Percentiles rank a stretch among this genome's conserved stretches.
These are phyloP conservation scores for Trachymyrmex cornetzi DNA, from an alignment of 1,140 invertebrate genomes.

Conservation along the genomic window DNA sequence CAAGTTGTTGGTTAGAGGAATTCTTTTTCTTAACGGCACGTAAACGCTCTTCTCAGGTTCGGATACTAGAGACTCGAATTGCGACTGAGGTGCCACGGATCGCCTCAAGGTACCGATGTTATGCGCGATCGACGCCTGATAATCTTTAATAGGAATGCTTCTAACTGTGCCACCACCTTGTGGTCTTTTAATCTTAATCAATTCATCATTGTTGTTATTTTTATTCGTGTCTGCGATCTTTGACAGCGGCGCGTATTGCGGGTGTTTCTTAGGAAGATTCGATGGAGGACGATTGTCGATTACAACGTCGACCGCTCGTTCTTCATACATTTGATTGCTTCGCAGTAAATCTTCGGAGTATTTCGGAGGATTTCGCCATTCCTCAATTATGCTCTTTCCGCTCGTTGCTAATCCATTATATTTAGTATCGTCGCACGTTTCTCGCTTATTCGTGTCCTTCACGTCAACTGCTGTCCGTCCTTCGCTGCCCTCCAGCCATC, in stretches of 20 bases:
- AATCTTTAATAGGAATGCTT: slow-evolving; percentile 81
- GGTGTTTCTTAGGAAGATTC: slow-evolving; percentile 21
- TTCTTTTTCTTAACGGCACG: slow-evolving; percentile 42
- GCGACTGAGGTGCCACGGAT: slow-evolving; percentile 71
- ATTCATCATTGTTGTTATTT: slow-evolving; percentile 25
- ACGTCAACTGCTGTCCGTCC: slow-evolving; percentile 66
- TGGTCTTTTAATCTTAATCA: slow-evolving; percentile 49
- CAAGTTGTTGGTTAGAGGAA: slow-evolving; percentile 5
- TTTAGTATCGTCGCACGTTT: slow-evolving; percentile 42
- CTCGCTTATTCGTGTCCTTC: slow-evolving; percentile 54
- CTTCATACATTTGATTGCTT: slow-evolving; percentile 79
- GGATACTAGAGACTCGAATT: slow-evolving; percentile 76
- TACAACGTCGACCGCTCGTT: slow-evolving; percentile 80
- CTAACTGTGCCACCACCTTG: slow-evolving; percentile 69
- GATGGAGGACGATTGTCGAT: slow-evolving; percentile 51
- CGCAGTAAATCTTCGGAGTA: slow-evolving; percentile 56
- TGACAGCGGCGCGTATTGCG: not conserved
- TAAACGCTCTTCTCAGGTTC: slow-evolving; percentile 68
- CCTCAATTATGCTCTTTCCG: slow-evolving; percentile 78
- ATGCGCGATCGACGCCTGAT: slow-evolving; percentile 77
- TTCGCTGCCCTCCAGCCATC: slow-evolving; percentile 84
- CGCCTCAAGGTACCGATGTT: slow-evolving; percentile 77
- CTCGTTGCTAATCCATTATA: slow-evolving; percentile 44
- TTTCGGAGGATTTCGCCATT: slow-evolving; percentile 78
- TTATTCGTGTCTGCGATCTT: not conserved